Evolutionary conservation across 2,797 vertebrate species (phyloP).

Genomic region (Peromyscus eremicus): DNA sequence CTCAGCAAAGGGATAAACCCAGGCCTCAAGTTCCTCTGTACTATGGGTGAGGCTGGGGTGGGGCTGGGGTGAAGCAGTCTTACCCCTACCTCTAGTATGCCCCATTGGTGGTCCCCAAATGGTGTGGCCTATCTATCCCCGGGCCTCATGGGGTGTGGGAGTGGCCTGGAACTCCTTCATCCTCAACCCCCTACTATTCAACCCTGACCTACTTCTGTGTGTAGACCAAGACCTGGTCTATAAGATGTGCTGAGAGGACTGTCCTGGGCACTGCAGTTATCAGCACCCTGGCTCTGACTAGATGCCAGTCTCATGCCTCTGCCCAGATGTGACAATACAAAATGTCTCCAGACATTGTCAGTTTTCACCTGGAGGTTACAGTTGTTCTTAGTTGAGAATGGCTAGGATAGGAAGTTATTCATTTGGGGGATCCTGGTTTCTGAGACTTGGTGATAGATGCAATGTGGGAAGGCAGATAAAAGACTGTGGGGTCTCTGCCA

Average conservation of each 20-base stretch:
- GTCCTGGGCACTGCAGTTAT: neutral
- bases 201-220: neutral
- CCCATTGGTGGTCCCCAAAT: neutral
- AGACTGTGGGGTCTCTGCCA: neutral
- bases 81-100: fast-evolving
- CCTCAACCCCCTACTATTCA: neutral
- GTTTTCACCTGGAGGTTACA: neutral
- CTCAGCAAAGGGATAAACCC: conserved; percentile 48
- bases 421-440: neutral
- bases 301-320: neutral
- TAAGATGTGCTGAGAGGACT: neutral
- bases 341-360: neutral
- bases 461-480: neutral
- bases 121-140: neutral
- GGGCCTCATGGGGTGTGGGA: neutral
- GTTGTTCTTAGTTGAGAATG: neutral
- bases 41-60: conserved; percentile 41
- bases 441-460: neutral
- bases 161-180: neutral
- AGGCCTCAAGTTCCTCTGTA: conserved; percentile 25
- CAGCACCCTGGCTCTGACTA: neutral
- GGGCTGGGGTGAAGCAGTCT: neutral
- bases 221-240: neutral
- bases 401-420: neutral
- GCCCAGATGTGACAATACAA: neutral